Percentiles rank a stretch among this genome's conserved stretches.
Evolutionary conservation across 2,888 invertebrate genomes (phyloP).

Genomic region (Limnephilus marmoratus): DNA sequence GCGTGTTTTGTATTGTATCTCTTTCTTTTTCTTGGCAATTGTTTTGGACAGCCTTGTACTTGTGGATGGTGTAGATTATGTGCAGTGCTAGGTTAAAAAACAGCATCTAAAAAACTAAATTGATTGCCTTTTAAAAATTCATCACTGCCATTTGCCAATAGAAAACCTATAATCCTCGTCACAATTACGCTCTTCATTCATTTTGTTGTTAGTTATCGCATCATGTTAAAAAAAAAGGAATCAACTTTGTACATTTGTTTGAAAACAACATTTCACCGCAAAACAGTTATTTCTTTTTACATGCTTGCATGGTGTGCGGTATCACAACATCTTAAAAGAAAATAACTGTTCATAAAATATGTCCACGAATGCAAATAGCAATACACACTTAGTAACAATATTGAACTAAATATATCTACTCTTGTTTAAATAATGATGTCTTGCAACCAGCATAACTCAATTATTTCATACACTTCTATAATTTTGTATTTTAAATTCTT

Average conservation of each 20-base stretch:
- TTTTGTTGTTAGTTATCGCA: too few relatives aligned
- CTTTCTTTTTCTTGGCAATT: background rate
- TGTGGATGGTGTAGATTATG: background rate
- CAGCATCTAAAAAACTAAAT: background rate
- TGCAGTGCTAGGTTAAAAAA: background rate
- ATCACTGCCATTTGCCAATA: too few relatives aligned
- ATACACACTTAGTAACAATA: constrained; percentile 2
- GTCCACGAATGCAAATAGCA: background rate
- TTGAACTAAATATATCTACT: background rate
- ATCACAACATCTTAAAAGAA: background rate
- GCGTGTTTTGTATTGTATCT: background rate
- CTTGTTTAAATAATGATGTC: background rate
- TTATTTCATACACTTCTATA: background rate
- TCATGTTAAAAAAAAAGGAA: too few relatives aligned
- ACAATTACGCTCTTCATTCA: too few relatives aligned
- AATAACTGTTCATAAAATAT: background rate
- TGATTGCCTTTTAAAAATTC: background rate
- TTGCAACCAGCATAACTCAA: background rate
- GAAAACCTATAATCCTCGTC: too few relatives aligned
- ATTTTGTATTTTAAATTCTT: background rate
- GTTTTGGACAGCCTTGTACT: background rate
- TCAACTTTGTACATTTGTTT: too few relatives aligned
- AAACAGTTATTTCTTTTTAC: too few relatives aligned
- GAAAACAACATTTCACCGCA: too few relatives aligned
- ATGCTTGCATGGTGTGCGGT: background rate